phyloP scores from a whole-genome alignment of 2,113 vertebrate species.

The Oxyruncus cristatus region DNA sequence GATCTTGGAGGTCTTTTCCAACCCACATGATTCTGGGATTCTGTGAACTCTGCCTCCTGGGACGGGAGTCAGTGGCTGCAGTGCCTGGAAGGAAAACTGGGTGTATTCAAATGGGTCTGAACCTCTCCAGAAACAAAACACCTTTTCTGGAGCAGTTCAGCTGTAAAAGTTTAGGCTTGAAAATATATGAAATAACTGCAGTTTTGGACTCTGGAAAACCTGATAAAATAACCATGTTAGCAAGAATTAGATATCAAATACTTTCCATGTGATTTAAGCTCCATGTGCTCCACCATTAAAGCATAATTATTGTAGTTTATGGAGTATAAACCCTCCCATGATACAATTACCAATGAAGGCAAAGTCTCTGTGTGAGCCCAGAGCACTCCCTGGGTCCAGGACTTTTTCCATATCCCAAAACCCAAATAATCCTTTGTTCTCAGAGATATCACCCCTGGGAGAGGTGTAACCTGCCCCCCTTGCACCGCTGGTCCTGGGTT shows the following conservation, averaged over 20 bases:
- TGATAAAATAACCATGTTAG: not conserved
- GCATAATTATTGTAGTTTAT: not conserved
- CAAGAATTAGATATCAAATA: not conserved
- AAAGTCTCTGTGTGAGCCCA: not conserved
- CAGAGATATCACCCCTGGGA: not conserved
- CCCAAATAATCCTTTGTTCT: not conserved
- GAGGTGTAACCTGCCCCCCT: not conserved
- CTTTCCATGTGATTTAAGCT: not conserved
- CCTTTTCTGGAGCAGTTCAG: not conserved
- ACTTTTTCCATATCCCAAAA: not conserved
- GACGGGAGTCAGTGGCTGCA: fast-evolving
- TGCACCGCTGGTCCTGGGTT: not conserved
- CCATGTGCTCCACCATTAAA: not conserved
- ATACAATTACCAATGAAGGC: not conserved
- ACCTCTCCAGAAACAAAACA: not conserved
- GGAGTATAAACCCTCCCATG: not conserved
- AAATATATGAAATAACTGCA: not conserved
- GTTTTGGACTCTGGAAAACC: not conserved
- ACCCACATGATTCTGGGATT: fast-evolving
- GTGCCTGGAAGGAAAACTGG: not conserved
- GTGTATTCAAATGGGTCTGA: fast-evolving
- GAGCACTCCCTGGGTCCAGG: not conserved
- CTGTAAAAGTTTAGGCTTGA: not conserved
- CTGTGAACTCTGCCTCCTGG: not conserved
- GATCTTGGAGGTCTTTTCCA: not conserved